Percentiles rank a stretch among this genome's conserved stretches.
Evolutionary conservation across 2,797 vertebrate species (phyloP).

Genomic region (Cynopterus sphinx): DNA sequence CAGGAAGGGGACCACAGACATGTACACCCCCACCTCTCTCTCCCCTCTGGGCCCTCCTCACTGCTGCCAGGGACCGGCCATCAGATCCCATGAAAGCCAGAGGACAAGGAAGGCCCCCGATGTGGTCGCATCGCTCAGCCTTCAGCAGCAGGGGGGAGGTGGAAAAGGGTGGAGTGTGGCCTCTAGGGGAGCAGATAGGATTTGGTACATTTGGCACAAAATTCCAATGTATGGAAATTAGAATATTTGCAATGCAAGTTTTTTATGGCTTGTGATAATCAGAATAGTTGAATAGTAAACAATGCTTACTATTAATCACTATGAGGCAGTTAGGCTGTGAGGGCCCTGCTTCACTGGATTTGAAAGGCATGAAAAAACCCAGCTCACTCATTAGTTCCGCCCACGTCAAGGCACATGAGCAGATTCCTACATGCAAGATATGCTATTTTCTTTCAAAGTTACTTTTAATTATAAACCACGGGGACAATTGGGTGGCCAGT

Average conservation of each 20-base stretch:
- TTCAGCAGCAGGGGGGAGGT: not conserved
- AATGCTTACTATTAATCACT: not conserved
- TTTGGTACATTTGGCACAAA: not conserved
- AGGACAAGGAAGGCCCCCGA: not conserved
- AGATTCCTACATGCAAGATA: not conserved
- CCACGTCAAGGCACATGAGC: not conserved
- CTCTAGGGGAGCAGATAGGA: not conserved
- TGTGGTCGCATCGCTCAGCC: not conserved
- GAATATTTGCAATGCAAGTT: not conserved
- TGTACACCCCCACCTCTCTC: not conserved
- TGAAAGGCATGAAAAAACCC: slow-evolving; percentile 4
- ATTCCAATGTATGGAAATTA: not conserved
- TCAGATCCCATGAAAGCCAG: not conserved
- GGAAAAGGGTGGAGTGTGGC: not conserved
- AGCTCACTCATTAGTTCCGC: not conserved
- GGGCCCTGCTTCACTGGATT: not conserved
- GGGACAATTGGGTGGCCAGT: not conserved
- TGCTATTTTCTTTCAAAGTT: not conserved
- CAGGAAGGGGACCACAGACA: not conserved
- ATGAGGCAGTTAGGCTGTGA: not conserved
- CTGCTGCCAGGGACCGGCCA: not conserved
- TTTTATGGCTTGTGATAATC: not conserved
- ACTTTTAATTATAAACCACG: not conserved
- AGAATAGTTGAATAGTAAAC: not conserved
- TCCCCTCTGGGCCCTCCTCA: not conserved